Evolutionary conservation across 2,888 invertebrate species (phyloP).

Genomic region (Parnassius apollo): DNA sequence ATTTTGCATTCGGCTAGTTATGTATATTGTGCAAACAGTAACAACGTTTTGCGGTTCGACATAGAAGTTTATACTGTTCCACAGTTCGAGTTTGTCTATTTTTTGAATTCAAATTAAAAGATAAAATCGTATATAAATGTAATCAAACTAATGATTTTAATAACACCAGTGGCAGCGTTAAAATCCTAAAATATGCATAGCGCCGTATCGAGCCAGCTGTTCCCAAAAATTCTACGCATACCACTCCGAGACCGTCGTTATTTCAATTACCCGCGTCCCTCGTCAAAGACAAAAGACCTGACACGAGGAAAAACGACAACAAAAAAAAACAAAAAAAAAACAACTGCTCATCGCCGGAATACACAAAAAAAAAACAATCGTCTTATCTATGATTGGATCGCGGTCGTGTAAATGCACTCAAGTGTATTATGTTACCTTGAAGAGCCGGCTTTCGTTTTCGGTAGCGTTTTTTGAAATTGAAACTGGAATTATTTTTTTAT

Average conservation of each 20-base stretch:
- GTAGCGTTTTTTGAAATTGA: constrained; percentile 64
- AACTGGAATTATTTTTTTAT: constrained; percentile 34
- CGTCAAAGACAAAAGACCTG: constrained; percentile 80
- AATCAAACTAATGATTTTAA: constrained; percentile 21
- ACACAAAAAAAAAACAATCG: constrained; percentile 57
- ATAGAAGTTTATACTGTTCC: too few relatives aligned
- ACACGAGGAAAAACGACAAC: constrained; percentile 56
- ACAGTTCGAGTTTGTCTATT: too few relatives aligned
- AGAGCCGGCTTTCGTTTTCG: constrained; percentile 64
- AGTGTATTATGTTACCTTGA: constrained; percentile 67
- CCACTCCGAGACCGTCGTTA: constrained; percentile 71
- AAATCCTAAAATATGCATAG: constrained; percentile 23
- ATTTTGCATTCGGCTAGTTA: too few relatives aligned
- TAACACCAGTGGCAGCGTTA: constrained; percentile 25
- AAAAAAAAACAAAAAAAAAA: constrained; percentile 42
- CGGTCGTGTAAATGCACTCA: constrained; percentile 75
- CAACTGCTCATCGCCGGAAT: constrained; percentile 53
- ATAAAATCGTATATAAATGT: constrained; percentile 11
- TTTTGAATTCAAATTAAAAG: too few relatives aligned
- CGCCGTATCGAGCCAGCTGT: constrained; percentile 61
- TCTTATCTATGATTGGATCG: constrained; percentile 80
- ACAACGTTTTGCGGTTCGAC: too few relatives aligned
- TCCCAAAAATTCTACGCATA: constrained; percentile 74
- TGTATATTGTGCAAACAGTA: too few relatives aligned
- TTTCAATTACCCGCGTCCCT: constrained; percentile 77